These are phyloP conservation scores for Peromyscus nudipes DNA, from an alignment of 2,797 vertebrate species.

Conservation along the genomic window DNA sequence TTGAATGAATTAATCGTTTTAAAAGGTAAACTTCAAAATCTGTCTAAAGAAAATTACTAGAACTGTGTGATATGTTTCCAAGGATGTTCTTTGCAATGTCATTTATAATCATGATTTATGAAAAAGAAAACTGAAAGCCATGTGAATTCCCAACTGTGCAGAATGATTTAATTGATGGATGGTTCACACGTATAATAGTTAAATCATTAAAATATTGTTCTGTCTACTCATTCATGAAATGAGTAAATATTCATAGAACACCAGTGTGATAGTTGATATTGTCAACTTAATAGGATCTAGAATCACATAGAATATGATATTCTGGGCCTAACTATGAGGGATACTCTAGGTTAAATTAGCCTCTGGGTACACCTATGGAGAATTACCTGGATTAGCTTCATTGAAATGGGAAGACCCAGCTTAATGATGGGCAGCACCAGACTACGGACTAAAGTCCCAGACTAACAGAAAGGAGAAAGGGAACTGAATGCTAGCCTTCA, in stretches of 20 bases:
- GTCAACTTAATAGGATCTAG: not conserved
- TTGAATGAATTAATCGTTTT: constrained; percentile 45
- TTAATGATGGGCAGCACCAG: not conserved
- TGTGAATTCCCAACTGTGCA: constrained; percentile 21
- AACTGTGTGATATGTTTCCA: not conserved
- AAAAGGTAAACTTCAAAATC: constrained; percentile 47
- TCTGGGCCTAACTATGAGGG: not conserved
- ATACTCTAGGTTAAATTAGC: not conserved
- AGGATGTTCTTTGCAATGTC: not conserved
- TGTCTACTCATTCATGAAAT: not conserved
- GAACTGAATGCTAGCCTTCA: not conserved
- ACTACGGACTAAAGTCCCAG: not conserved
- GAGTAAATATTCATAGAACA: constrained; percentile 12
- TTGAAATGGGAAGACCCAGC: not conserved
- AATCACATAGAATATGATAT: not conserved
- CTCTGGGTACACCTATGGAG: not conserved
- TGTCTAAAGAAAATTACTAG: constrained; percentile 38
- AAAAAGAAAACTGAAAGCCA: constrained; percentile 14
- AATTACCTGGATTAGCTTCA: not conserved
- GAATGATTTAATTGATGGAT: constrained; percentile 34
- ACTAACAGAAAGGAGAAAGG: not conserved
- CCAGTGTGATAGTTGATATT: not conserved
- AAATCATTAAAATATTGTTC: constrained; percentile 37
- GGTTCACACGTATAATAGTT: not conserved
- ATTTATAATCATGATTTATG: constrained; percentile 48